Evolutionary conservation across 2,113 vertebrate genomes (phyloP).

Genomic region (Aix galericulata): DNA sequence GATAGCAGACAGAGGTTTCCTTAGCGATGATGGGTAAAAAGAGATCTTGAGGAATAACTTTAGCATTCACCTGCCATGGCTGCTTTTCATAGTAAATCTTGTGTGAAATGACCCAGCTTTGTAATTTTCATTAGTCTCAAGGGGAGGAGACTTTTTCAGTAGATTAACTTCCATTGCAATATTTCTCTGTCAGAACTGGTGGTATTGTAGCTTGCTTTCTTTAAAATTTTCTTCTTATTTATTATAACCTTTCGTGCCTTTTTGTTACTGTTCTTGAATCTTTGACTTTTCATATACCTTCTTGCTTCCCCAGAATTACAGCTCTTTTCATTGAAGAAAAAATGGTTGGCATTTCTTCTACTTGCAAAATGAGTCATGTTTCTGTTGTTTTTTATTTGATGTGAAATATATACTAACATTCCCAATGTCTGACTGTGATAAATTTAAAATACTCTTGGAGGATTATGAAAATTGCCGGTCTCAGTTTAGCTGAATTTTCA

Average conservation of each 20-base stretch:
- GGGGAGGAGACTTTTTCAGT: background rate
- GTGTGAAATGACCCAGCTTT: background rate
- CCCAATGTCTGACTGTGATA: background rate
- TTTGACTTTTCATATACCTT: background rate
- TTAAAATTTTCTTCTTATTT: background rate
- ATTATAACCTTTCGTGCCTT: background rate
- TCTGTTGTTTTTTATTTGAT: conserved; percentile 11
- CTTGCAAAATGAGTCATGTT: conserved; percentile 36
- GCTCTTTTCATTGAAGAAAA: conserved; percentile 17
- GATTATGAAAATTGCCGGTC: conserved; percentile 45
- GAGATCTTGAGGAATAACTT: background rate
- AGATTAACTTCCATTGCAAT: background rate
- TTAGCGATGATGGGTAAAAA: background rate
- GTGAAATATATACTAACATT: background rate
- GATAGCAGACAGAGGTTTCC: background rate
- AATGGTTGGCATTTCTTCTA: conserved; percentile 31
- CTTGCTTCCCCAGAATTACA: background rate
- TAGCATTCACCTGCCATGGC: background rate
- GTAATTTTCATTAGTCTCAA: background rate
- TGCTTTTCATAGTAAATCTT: background rate
- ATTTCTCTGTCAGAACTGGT: background rate
- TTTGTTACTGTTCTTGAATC: background rate
- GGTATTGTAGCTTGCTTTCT: background rate
- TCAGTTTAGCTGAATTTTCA: conserved; percentile 44
- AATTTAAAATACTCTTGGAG: conserved; percentile 21